phyloP scores from a whole-genome alignment of 2,888 invertebrate genomes.

The Tuta absoluta region DNA sequence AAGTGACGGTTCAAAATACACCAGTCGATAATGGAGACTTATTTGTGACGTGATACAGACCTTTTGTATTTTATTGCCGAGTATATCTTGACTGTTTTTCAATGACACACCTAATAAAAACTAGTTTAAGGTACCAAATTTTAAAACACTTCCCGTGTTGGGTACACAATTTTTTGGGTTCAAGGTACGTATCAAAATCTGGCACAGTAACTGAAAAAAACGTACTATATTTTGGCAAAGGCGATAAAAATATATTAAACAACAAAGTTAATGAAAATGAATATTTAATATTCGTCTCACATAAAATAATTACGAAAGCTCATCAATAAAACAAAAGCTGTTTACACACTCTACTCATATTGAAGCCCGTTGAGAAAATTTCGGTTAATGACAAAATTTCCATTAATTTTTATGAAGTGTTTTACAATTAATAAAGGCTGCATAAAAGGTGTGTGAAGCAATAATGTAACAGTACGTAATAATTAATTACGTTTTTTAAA shows the following conservation, averaged over 20 bases:
- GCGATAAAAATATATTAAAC: too few species aligned
- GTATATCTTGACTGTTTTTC: slow-evolving; percentile 26
- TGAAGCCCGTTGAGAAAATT: not conserved
- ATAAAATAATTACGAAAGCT: slow-evolving; percentile 3
- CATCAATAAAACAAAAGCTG: slow-evolving; percentile 15
- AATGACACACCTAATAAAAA: slow-evolving; percentile 3
- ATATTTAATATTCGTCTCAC: not conserved
- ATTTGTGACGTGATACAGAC: slow-evolving; percentile 41
- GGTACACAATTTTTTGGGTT: too few species aligned
- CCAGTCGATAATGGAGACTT: slow-evolving; percentile 37
- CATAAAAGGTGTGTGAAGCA: not conserved
- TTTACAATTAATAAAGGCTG: not conserved
- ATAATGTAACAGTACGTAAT: not conserved
- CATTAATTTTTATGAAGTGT: slow-evolving; percentile 17
- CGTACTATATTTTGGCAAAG: too few species aligned
- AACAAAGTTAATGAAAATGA: too few species aligned
- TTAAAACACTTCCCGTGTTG: too few species aligned
- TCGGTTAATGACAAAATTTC: not conserved
- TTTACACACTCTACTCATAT: slow-evolving; percentile 1
- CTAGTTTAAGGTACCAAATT: too few species aligned
- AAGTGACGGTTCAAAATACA: slow-evolving; percentile 32
- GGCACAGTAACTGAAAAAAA: too few species aligned
- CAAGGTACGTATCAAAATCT: too few species aligned
- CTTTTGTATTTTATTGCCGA: slow-evolving; percentile 43
- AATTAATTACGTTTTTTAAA: not conserved